These are phyloP conservation scores for Selenia dentaria DNA, from an alignment of 2,888 invertebrate species.

Conservation along the genomic window DNA sequence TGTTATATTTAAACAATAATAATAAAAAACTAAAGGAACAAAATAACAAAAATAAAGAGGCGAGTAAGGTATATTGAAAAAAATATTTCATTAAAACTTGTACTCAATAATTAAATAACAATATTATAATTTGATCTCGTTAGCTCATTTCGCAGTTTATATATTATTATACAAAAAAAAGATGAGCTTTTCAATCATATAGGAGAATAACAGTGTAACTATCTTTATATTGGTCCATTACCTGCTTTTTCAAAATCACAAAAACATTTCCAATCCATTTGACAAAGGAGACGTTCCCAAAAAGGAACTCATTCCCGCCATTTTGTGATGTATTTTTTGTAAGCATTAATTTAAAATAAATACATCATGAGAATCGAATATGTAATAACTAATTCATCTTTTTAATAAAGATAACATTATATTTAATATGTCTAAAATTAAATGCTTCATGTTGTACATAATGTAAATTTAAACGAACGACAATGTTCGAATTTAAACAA, in stretches of 20 bases:
- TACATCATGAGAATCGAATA: slow-evolving; percentile 63
- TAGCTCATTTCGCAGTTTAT: slow-evolving; percentile 69
- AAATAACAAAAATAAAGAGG: slow-evolving; percentile 81
- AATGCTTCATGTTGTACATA: slow-evolving; percentile 84
- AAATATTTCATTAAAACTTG: slow-evolving; percentile 81
- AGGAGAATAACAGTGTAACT: slow-evolving; percentile 66
- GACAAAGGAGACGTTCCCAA: slow-evolving; percentile 46
- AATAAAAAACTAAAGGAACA: slow-evolving; percentile 83
- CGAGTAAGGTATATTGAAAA: slow-evolving; percentile 80
- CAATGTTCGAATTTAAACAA: slow-evolving; percentile 22
- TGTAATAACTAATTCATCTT: slow-evolving; percentile 53
- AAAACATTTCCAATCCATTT: slow-evolving; percentile 39
- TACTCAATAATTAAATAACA: slow-evolving; percentile 84
- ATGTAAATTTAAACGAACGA: slow-evolving; percentile 55
- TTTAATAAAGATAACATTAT: slow-evolving; percentile 73
- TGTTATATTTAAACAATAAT: slow-evolving; percentile 77
- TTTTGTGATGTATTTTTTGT: slow-evolving; percentile 69
- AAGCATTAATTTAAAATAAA: slow-evolving; percentile 75
- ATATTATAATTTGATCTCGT: slow-evolving; percentile 83
- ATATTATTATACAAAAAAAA: slow-evolving; percentile 55
- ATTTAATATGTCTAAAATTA: slow-evolving; percentile 81
- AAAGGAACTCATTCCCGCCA: slow-evolving; percentile 49
- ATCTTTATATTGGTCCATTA: slow-evolving; percentile 74
- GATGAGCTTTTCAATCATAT: slow-evolving; percentile 61
- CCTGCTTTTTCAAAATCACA: slow-evolving; percentile 47